A percentile compares a stretch with the other conserved stretches of the same genome.
Evolutionary conservation across 1,140 invertebrate genomes (phyloP).

Genomic region (Meloidogyne hapla): DNA sequence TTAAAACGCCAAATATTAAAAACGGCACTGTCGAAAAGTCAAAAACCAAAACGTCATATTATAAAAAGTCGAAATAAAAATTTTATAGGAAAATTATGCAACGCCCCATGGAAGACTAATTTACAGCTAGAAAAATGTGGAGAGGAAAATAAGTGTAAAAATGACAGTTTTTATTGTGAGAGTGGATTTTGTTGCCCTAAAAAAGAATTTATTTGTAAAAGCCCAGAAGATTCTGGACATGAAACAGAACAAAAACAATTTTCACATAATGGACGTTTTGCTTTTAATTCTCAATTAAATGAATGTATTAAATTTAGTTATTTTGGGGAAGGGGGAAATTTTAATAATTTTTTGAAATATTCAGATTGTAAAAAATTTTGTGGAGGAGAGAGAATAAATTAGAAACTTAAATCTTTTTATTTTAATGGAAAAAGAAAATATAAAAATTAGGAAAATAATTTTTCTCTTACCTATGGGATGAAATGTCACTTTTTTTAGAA

Average conservation of each 20-base stretch:
- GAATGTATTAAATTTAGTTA: slow-evolving; percentile 4
- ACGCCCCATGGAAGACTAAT: background rate
- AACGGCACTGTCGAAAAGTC: background rate
- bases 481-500: too few species aligned
- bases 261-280: background rate
- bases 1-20: background rate
- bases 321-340: background rate
- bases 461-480: too few species aligned
- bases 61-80: background rate
- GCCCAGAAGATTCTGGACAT: background rate
- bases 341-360: slow-evolving; percentile 7
- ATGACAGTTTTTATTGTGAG: background rate
- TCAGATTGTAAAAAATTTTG: background rate
- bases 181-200: background rate
- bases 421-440: too few species aligned
- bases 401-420: too few species aligned
- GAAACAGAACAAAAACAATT: background rate
- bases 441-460: too few species aligned
- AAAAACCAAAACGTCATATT: background rate
- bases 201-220: background rate
- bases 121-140: background rate
- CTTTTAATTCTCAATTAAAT: background rate
- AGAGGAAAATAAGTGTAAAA: background rate
- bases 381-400: background rate
- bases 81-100: background rate